Evolutionary conservation across 1,140 invertebrate genomes (phyloP), one percentile per base, ranked within the genome.

Genomic region (Neodiprion fabricii): DNA sequence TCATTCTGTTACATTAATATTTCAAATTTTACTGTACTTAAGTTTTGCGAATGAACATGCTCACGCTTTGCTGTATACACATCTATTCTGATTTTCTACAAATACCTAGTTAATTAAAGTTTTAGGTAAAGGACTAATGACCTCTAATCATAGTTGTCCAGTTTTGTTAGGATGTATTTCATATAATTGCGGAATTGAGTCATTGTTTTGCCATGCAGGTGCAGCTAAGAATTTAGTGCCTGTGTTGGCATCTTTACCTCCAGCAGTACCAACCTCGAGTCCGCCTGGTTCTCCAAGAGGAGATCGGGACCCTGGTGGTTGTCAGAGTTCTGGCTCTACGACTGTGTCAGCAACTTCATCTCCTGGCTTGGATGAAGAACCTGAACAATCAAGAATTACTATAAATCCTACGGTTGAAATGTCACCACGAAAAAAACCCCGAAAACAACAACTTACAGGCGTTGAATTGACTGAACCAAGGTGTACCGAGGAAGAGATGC

Each of bases 341-440:
- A 95, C 94, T 0, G 92, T 95, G 1, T 95, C 93, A 1, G 94
- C 94, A 0, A 94, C 93, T n/a, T 94, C 93, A 0, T 94, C 93
- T 50, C 93, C 93, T 1, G 93, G 90, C 7, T 87, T 92, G 47
- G 92, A 93, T 53, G 94, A 94, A 76, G 90, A 90, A 67, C 89
- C 91, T 66, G 90, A 92, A 72, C 81, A 86, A 77, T 81, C 86
- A 7, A 83, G 87, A 70, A 85, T 85, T 40, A 81, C 83, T 70
- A 84, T 87, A 71, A 85, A 86, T 79, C 74, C 83, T 14, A 81
- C 79, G 12, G 78, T 87, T 10, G 89, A 90, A 80, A 89, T 89
- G 88, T 89, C 87, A 12, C 88, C 89, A 0, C 80, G 90, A 7
- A 92, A 91, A 78, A 91, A 91, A 71, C 89, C 90, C 1, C 84